Conservation (phyloP, 2,113 vertebrate genomes). For the Pardalotus punctatus region DNA sequence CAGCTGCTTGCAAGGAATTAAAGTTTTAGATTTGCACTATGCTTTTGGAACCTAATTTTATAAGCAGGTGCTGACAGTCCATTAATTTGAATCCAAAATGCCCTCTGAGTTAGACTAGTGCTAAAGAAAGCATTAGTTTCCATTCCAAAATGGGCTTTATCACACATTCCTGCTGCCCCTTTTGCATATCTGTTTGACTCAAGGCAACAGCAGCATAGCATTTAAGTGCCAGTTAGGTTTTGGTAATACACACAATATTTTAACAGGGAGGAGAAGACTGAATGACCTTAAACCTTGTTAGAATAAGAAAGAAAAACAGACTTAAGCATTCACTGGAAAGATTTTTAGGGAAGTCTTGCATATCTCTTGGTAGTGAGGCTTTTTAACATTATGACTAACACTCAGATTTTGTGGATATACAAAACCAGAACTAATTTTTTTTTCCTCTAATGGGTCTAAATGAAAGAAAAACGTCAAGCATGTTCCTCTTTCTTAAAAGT, state of each 20-base stretch:
- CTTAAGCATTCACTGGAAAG: not conserved
- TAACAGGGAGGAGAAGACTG: constrained; percentile 21
- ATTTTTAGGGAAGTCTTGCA: constrained; percentile 35
- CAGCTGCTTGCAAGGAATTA: constrained; percentile 53
- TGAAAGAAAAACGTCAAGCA: not conserved
- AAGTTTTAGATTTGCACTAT: constrained; percentile 48
- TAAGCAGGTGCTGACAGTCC: constrained; percentile 60
- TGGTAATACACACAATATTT: constrained; percentile 25
- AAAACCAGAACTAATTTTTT: not conserved
- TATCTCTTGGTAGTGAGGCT: not conserved
- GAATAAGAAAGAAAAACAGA: constrained; percentile 19
- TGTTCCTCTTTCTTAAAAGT: not conserved
- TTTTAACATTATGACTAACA: not conserved
- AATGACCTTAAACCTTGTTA: constrained; percentile 53
- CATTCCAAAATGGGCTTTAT: constrained; percentile 62
- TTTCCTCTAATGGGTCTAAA: not conserved
- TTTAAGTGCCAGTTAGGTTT: constrained; percentile 28
- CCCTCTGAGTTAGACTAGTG: constrained; percentile 37
- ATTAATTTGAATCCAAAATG: constrained; percentile 72
- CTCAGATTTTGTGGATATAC: not conserved
- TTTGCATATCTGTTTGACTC: constrained; percentile 62
- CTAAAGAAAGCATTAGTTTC: constrained; percentile 59
- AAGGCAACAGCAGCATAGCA: not conserved
- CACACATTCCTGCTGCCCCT: constrained; percentile 46
- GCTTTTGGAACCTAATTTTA: constrained; percentile 70